Conservation (phyloP, 2,888 invertebrate genomes). For the Orchesella flavescens region DNA sequence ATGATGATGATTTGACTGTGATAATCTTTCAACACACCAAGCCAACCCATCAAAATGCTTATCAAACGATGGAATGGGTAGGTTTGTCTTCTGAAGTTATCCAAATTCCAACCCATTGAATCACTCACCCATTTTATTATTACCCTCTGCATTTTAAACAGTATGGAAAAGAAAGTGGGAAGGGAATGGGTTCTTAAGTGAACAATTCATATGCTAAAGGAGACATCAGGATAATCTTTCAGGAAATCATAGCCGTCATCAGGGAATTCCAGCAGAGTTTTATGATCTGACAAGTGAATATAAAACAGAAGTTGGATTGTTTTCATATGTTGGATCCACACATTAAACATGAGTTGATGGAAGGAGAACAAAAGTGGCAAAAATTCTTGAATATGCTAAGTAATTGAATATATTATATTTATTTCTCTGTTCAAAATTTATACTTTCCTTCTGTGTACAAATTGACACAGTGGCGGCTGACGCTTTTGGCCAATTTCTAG, state of each 20-base stretch:
- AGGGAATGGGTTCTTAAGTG: constrained; percentile 52
- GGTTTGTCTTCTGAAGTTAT: too few relatives aligned
- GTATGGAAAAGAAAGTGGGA: constrained; percentile 17
- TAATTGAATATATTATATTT: too few relatives aligned
- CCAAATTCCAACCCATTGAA: too few relatives aligned
- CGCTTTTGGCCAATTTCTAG: constrained; percentile 3
- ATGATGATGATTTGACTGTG: constrained; percentile 51
- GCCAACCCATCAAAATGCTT: background rate
- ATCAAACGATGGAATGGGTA: too few relatives aligned
- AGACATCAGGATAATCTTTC: constrained; percentile 50
- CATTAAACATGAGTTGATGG: background rate
- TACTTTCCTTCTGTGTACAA: too few relatives aligned
- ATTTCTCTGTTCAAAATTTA: too few relatives aligned
- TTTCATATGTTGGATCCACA: constrained; percentile 13
- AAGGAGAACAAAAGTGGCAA: too few relatives aligned
- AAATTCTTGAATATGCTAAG: too few relatives aligned
- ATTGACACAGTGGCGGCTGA: too few relatives aligned
- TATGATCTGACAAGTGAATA: constrained; percentile 59
- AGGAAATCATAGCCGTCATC: constrained; percentile 2
- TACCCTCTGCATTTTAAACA: too few relatives aligned
- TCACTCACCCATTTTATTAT: too few relatives aligned
- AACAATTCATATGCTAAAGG: constrained; percentile 62
- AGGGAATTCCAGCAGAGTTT: constrained; percentile 58
- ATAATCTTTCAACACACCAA: constrained; percentile 24
- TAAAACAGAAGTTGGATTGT: constrained; percentile 44